Conservation (phyloP, 2,113 vertebrate genomes). For the Hydrochoerus hydrochaeris region DNA sequence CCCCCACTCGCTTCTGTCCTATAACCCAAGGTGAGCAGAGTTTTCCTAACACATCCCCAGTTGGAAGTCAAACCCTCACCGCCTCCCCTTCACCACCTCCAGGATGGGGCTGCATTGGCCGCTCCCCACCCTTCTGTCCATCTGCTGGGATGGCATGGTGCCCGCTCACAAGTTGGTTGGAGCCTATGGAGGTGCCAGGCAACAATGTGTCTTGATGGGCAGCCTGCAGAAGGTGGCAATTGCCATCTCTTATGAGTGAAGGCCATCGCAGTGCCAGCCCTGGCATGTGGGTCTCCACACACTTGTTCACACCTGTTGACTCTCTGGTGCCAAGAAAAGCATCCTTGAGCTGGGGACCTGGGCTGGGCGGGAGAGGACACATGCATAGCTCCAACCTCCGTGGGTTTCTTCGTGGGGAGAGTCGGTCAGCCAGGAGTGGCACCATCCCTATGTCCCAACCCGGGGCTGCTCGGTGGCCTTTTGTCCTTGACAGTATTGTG, state of each 20-base stretch:
- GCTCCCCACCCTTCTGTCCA: slow-evolving; percentile 83
- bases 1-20: slow-evolving; percentile 79
- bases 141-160: slow-evolving; percentile 86
- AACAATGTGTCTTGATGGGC: slow-evolving; percentile 89
- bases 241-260: slow-evolving; percentile 86
- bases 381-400: slow-evolving; percentile 27
- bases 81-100: slow-evolving; percentile 85
- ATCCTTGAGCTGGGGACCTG: slow-evolving; percentile 56
- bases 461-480: neutral
- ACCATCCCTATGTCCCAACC: neutral
- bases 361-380: neutral
- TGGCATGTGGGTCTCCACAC: slow-evolving; percentile 81
- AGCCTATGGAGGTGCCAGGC: slow-evolving; percentile 87
- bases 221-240: slow-evolving; percentile 84
- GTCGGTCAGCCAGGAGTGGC: neutral
- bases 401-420: neutral
- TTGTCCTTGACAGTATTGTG: neutral
- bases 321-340: slow-evolving; percentile 82
- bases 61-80: slow-evolving; percentile 81
- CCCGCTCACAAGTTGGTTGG: slow-evolving; percentile 87
- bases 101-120: slow-evolving; percentile 83
- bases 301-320: slow-evolving; percentile 88
- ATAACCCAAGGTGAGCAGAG: slow-evolving; percentile 81
- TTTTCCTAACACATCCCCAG: slow-evolving; percentile 79
- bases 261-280: slow-evolving; percentile 81